A percentile compares a stretch with the other conserved stretches of the same genome.
Evolutionary conservation across 2,888 invertebrate species (phyloP).

Genomic region (Osmoderma eremita): DNA sequence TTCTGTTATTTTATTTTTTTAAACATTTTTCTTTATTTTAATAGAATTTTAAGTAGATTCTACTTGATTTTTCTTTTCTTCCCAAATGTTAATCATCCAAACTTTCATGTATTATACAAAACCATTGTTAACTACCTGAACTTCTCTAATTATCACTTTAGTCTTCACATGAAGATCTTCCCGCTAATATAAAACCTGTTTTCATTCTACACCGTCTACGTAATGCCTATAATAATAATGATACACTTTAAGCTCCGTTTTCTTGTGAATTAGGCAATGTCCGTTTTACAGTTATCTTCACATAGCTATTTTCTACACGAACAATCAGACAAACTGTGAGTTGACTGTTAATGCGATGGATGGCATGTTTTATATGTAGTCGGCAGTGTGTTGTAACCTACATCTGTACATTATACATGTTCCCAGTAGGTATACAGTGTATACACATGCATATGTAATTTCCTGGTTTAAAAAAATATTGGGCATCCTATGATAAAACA

Average conservation of each 20-base stretch:
- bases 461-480: background rate
- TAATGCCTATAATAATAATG: background rate
- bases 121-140: no score
- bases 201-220: background rate
- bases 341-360: slow-evolving; percentile 4
- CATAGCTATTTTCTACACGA: slow-evolving; percentile 26
- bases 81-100: no score
- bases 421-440: slow-evolving; percentile 20
- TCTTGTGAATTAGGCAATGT: slow-evolving; percentile 24
- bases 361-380: slow-evolving; percentile 12
- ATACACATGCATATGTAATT: no score
- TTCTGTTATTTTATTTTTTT: no score
- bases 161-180: background rate
- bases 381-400: background rate
- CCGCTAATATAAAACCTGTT: background rate
- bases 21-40: no score
- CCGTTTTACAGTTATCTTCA: slow-evolving; percentile 29
- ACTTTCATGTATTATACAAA: no score
- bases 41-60: no score
- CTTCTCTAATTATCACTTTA: background rate
- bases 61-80: no score
- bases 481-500: background rate
- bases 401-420: background rate
- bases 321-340: slow-evolving; percentile 15
- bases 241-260: slow-evolving; percentile 9